A percentile compares a stretch with the other conserved stretches of the same genome.
Conservation (phyloP, 2,113 vertebrate genomes). For the Malurus elegans region DNA sequence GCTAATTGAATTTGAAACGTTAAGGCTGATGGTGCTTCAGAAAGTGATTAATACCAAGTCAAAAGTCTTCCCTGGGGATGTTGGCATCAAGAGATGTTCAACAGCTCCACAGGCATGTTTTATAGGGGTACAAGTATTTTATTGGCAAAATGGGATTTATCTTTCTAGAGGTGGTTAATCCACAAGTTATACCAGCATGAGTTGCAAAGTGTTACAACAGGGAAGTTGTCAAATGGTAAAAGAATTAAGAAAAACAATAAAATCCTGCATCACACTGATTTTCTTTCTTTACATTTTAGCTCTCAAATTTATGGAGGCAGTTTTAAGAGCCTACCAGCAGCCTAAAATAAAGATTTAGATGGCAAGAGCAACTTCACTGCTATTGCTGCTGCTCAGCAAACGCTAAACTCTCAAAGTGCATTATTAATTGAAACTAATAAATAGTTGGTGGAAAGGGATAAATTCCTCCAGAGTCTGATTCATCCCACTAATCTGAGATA, state of each 20-base stretch:
- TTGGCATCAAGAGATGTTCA: not conserved
- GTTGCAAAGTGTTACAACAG: not conserved
- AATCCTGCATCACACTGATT: not conserved
- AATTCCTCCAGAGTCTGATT: not conserved
- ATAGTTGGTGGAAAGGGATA: not conserved
- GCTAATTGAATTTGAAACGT: slow-evolving; percentile 30
- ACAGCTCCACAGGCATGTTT: not conserved
- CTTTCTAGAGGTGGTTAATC: not conserved
- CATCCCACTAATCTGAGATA: not conserved
- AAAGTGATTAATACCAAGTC: not conserved
- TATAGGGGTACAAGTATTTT: not conserved
- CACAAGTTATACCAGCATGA: not conserved
- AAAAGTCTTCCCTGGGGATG: not conserved
- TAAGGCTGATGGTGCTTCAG: not conserved
- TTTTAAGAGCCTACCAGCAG: not conserved
- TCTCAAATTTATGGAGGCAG: not conserved
- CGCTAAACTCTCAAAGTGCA: not conserved
- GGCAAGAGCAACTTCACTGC: not conserved
- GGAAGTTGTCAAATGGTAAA: not conserved
- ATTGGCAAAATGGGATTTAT: not conserved
- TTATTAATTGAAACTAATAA: not conserved
- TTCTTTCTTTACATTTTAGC: not conserved
- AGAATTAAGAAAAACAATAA: not conserved
- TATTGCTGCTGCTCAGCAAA: not conserved
- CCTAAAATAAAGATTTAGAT: not conserved